Conservation (phyloP, 2,797 vertebrate genomes). For the Tokudaia muenninki region DNA sequence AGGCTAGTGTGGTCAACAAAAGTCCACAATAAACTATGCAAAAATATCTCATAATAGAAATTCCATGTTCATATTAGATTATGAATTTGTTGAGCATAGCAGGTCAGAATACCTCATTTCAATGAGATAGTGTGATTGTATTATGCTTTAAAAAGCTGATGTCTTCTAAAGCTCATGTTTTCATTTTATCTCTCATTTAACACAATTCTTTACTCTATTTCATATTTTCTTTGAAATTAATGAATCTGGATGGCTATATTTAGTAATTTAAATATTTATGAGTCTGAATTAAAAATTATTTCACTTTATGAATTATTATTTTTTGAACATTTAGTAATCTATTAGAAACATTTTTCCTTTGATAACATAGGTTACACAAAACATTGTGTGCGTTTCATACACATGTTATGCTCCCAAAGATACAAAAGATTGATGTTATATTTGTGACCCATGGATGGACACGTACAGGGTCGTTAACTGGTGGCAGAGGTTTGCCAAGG, state of each 20-base stretch:
- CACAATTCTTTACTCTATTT: background rate
- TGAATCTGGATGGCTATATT: background rate
- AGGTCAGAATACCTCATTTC: background rate
- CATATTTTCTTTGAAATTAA: constrained; percentile 7
- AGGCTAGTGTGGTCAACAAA: background rate
- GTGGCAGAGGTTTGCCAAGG: constrained; percentile 42
- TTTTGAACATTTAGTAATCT: background rate
- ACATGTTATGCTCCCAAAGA: background rate
- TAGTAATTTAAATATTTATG: constrained; percentile 27
- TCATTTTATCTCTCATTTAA: background rate
- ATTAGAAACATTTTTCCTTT: constrained; percentile 20
- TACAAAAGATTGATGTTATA: constrained; percentile 18
- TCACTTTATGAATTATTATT: background rate
- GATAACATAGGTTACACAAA: background rate
- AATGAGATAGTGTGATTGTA: constrained; percentile 17
- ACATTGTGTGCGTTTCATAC: background rate
- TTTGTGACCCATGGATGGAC: constrained; percentile 55
- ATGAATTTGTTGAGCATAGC: background rate
- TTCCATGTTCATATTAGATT: background rate
- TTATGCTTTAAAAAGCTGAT: constrained; percentile 10
- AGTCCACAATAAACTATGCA: background rate
- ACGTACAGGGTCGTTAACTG: constrained; percentile 49
- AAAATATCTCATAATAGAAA: background rate
- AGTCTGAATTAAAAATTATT: background rate
- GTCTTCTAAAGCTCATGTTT: background rate